phyloP scores from a whole-genome alignment of 92 coral and sea anemone species.

The Bergia puertoricense region DNA sequence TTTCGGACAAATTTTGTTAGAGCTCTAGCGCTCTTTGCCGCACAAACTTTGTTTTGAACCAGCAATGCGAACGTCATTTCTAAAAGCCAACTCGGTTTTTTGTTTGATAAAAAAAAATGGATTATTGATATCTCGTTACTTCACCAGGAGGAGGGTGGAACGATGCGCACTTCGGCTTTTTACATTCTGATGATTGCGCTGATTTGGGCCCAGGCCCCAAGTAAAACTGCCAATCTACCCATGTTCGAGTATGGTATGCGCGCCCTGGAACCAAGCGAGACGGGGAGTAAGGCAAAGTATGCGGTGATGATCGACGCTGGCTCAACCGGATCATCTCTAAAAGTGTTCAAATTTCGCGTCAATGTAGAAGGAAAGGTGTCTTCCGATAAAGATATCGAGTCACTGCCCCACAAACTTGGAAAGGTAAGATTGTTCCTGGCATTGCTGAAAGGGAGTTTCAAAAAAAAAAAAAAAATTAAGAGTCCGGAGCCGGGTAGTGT shows the following conservation, averaged over 20 bases:
- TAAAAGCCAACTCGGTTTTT: too few relatives aligned
- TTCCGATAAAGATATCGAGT: background rate
- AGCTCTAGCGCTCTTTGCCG: too few relatives aligned
- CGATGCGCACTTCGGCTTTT: background rate
- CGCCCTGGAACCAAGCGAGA: background rate
- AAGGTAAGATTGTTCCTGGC: background rate
- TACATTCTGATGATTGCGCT: background rate
- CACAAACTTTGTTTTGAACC: too few relatives aligned
- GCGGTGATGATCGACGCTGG: slow-evolving; percentile 51
- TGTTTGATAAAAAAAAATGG: too few relatives aligned
- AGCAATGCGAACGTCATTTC: too few relatives aligned
- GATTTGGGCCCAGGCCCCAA: background rate
- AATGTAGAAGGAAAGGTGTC: slow-evolving; percentile 18
- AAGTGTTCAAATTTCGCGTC: slow-evolving; percentile 36
- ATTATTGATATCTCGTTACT: too few relatives aligned
- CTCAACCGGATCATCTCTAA: slow-evolving; percentile 30
- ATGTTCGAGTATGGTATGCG: background rate
- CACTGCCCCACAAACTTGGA: slow-evolving; percentile 32
- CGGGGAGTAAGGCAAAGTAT: background rate
- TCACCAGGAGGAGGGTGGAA: background rate
- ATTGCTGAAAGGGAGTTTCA: too few relatives aligned
- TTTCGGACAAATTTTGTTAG: too few relatives aligned
- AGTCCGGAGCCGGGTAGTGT: background rate
- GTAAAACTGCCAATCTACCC: slow-evolving; percentile 18
- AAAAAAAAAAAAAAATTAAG: too few relatives aligned